These are phyloP conservation scores for Bufo gargarizans DNA, from an alignment of 2,113 vertebrate species.

Conservation along the genomic window DNA sequence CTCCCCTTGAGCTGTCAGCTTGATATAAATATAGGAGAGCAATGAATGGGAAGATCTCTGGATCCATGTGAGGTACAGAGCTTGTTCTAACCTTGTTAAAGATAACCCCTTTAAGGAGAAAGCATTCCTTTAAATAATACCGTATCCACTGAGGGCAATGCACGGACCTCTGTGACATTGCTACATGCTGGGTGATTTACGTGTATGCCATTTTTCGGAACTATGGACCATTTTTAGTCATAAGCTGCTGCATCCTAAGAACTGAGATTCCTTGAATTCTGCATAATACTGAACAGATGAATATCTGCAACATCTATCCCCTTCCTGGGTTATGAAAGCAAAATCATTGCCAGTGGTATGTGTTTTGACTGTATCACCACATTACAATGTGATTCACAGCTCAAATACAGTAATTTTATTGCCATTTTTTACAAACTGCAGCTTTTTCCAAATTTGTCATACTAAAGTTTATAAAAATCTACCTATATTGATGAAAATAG, in stretches of 20 bases:
- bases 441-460: no score
- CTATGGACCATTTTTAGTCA: slow-evolving; percentile 25
- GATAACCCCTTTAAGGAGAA: no score
- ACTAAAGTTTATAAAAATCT: no score
- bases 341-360: neutral
- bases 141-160: neutral
- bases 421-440: no score
- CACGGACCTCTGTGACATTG: neutral
- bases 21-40: no score
- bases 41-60: no score
- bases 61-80: no score
- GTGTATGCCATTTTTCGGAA: neutral
- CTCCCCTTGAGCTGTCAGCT: no score
- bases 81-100: no score
- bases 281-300: slow-evolving; percentile 5
- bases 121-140: neutral
- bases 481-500: no score
- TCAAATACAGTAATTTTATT: no score
- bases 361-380: neutral
- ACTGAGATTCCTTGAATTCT: slow-evolving; percentile 23
- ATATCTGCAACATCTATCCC: neutral
- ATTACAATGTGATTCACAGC: neutral
- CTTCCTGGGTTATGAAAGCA: slow-evolving; percentile 4
- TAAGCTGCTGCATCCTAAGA: neutral
- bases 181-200: neutral